These are phyloP conservation scores for Smithornis capensis DNA, from an alignment of 2,113 vertebrate species.

Conservation along the genomic window DNA sequence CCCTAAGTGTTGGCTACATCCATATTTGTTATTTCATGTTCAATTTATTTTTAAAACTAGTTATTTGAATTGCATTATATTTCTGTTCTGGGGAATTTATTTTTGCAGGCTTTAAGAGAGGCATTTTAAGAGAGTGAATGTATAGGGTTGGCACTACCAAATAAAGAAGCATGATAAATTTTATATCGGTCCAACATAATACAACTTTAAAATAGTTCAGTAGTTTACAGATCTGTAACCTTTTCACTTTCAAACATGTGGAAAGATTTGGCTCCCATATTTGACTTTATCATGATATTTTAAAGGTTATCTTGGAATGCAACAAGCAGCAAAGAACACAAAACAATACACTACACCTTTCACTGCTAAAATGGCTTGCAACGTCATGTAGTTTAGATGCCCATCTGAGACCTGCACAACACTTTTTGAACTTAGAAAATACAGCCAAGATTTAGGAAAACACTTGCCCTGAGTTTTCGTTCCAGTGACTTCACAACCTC, in stretches of 20 bases:
- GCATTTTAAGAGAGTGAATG: neutral
- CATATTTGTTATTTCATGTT: conserved; percentile 64
- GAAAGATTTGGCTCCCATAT: neutral
- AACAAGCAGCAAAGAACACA: neutral
- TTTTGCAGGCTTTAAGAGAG: neutral
- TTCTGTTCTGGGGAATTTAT: conserved; percentile 20
- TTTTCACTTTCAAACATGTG: neutral
- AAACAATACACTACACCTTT: neutral
- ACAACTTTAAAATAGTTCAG: neutral
- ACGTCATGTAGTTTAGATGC: neutral
- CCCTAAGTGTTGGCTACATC: conserved; percentile 27
- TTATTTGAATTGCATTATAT: conserved; percentile 30
- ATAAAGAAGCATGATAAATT: neutral
- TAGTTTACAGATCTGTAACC: neutral
- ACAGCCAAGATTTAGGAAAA: neutral
- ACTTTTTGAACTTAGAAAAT: neutral
- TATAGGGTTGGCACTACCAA: neutral
- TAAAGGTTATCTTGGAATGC: neutral
- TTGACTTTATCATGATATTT: neutral
- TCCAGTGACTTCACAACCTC: neutral
- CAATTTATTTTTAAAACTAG: conserved; percentile 50
- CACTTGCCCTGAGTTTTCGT: neutral
- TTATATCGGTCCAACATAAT: neutral
- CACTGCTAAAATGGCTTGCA: neutral
- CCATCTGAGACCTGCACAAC: neutral